Evolutionary conservation across 2,888 invertebrate genomes (phyloP), one percentile per base, ranked within the genome.

Genomic region (Trichopria drosophilae): DNA sequence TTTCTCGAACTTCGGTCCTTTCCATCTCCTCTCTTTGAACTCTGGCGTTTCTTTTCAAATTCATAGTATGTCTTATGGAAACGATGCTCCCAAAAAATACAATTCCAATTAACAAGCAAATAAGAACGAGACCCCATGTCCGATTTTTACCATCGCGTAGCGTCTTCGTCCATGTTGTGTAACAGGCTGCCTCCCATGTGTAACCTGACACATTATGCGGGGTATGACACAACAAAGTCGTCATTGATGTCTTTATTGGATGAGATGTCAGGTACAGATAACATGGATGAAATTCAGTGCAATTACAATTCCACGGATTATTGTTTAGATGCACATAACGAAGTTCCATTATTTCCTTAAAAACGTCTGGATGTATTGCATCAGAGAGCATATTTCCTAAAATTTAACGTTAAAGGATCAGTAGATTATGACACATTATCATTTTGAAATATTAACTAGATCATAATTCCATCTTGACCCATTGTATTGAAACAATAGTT

Each of bases 231-330:
- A 84, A 76, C 40, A 87, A 73, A 53, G 79, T 69, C 3, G 71
- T 66, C 57, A 77, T 77, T 59, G 76, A 77, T 40, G 79, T 80
- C 65, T 81, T 84, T 18, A 76, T 76, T 1, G 84, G 83, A 53
- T 79, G 78, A 13, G 79, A 69, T 2, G 80, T 82, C 10, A 88
- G 65, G 67, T 77, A 87, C 51, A 81, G 79, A 60, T 82, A 87
- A 64, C 85, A 82, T 7, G 81, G 78, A 45, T 80, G 78, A 68
- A 89, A 81, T 16, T 82, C 78, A 0, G 63, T 60, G 63, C 90
- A 90, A 55, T 87, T 84, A 68, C 90, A 90, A 52, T 84, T 79
- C 89, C 89, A 90, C 58, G 86, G 85, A 71, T 90, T 90, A 63
- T 88, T 87, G 12, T 80, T 79, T 35, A 89, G 67, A 65, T 81